Percentiles rank a stretch among this genome's conserved stretches.
Evolutionary conservation across 2,797 vertebrate species (phyloP).

Genomic region (Micropoecilia bifurca): DNA sequence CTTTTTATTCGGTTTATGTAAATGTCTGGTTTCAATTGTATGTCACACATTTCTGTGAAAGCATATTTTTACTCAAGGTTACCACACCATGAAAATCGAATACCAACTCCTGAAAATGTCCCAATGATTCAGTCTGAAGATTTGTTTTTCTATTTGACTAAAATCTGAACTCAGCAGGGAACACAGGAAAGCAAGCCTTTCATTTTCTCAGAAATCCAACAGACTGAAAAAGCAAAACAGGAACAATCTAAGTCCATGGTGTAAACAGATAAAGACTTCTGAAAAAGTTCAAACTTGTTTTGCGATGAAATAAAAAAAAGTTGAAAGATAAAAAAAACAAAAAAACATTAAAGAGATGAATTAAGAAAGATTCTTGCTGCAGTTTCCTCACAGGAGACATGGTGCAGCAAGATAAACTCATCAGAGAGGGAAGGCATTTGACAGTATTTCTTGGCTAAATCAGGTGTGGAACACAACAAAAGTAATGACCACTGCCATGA

Average conservation of each 20-base stretch:
- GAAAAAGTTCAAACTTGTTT: constrained; percentile 49
- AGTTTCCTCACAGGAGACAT: constrained; percentile 43
- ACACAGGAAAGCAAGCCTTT: constrained; percentile 31
- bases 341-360: constrained; percentile 23
- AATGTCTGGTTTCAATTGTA: no score
- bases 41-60: neutral
- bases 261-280: constrained; percentile 61
- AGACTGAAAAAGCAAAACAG: constrained; percentile 31
- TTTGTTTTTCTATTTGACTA: constrained; percentile 32
- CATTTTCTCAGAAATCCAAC: constrained; percentile 18
- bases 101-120: constrained; percentile 48
- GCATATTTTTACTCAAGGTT: neutral
- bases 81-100: no score
- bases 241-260: constrained; percentile 25
- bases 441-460: constrained; percentile 35
- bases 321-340: constrained; percentile 4
- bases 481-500: constrained; percentile 64
- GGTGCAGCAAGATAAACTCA: constrained; percentile 48
- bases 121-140: constrained; percentile 62
- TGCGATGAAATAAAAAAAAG: constrained; percentile 38
- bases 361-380: constrained; percentile 32
- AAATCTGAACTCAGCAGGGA: constrained; percentile 51
- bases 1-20: no score
- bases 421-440: constrained; percentile 43
- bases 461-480: constrained; percentile 57